Evolutionary conservation across 2,797 vertebrate genomes (phyloP).

Genomic region (Hydrolagus colliei): DNA sequence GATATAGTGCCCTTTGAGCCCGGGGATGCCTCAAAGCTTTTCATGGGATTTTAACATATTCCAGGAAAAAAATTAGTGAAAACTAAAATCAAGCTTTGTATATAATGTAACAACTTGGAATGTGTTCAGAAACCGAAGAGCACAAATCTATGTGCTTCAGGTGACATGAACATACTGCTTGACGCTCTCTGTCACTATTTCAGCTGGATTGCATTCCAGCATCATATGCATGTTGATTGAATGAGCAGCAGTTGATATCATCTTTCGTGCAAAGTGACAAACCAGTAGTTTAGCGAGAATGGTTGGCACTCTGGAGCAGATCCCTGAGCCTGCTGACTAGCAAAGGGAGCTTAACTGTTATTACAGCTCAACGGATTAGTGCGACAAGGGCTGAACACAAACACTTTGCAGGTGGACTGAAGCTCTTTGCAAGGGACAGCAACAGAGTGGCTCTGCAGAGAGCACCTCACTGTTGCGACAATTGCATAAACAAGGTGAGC

Average conservation of each 20-base stretch:
- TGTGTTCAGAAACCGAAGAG: neutral
- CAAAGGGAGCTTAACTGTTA: conserved; percentile 18
- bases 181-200: neutral
- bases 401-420: conserved; percentile 58
- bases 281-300: neutral
- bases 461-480: neutral
- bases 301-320: neutral
- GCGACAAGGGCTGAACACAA: neutral
- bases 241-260: neutral
- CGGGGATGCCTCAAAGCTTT: no score
- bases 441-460: conserved; percentile 55
- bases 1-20: no score
- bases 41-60: no score
- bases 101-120: neutral
- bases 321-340: conserved; percentile 11
- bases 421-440: conserved; percentile 58
- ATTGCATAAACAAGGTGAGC: no score
- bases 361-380: conserved; percentile 17
- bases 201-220: neutral
- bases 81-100: neutral
- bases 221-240: neutral
- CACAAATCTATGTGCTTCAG: neutral
- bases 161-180: no score
- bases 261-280: neutral
- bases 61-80: neutral